Evolutionary conservation across 1,140 invertebrate species (phyloP), one percentile per base, ranked within the genome.

Genomic region (Dinothrombium tinctorium): DNA sequence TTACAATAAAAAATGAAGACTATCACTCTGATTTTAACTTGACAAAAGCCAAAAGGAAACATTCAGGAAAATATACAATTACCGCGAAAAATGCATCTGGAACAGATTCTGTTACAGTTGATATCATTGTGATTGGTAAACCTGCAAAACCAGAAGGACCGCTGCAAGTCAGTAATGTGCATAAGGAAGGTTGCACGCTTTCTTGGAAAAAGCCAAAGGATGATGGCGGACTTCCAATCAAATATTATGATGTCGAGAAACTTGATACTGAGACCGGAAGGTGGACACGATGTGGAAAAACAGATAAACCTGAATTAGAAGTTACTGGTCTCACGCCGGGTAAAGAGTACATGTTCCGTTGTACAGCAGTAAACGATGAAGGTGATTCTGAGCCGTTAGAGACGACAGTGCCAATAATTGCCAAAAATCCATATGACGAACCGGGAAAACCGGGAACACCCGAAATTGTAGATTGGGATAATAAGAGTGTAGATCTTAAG

Each of bases 351-450:
- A 87, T 87, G 65, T 95, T 98, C 66, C 69, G 90, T 45, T 86
- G 95, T 43, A 69, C 74, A 43, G 90, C 89, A 36, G 75, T 92
- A 11, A 96, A 96, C 56, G 82, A 82, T 54, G 54, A 64, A 46
- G 68, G 68, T 6, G 51, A 55, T 17, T 63, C 82, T 58, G 84
- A 94, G 56, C 83, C 84, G 36, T 74, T 80, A 19, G 60, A 74
- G 7, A 81, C 86, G 51, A 72, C 64, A 44, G 86, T 81, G 54
- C 71, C 77, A 22, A 73, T 89, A 21, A 58, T 92, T 33, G 87
- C 89, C 26, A 95, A 95, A 62, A 86, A 96, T 74, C 89, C 89
- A 49, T 96, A 84, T 81, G 80, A 92, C 62, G 83, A 87, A 60
- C 84, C 87, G 35, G 75, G 80, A 19, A 89, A 90, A 53, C 87